phyloP scores from a whole-genome alignment of 2,113 vertebrate species.

The Laticauda laticaudata region DNA sequence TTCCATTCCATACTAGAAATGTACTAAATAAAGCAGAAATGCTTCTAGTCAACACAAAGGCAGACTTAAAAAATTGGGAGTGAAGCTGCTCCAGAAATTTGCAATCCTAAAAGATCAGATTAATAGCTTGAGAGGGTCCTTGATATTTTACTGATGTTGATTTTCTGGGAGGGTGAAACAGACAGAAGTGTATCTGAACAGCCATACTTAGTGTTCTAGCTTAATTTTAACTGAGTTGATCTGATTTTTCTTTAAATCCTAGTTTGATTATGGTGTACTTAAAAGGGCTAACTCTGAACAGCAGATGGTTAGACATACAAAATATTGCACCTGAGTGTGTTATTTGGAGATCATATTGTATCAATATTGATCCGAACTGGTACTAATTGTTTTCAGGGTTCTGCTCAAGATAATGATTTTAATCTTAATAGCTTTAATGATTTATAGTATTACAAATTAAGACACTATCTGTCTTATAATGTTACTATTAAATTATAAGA shows the following conservation, averaged over 20 bases:
- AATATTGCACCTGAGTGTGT: not conserved
- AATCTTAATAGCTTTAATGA: not conserved
- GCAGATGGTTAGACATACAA: not conserved
- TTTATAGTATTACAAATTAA: not conserved
- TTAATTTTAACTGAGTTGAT: not conserved
- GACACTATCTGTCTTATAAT: not conserved
- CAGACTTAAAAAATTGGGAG: not conserved
- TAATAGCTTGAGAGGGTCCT: not conserved
- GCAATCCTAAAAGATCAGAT: not conserved
- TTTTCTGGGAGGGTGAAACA: not conserved
- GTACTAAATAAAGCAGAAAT: not conserved
- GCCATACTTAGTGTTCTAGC: not conserved
- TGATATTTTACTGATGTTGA: not conserved
- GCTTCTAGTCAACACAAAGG: not conserved
- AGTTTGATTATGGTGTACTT: not conserved
- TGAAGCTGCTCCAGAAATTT: not conserved
- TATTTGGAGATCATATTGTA: not conserved
- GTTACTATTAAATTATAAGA: not conserved
- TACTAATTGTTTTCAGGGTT: not conserved
- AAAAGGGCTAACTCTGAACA: not conserved
- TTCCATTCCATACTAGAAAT: not conserved
- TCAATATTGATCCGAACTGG: not conserved
- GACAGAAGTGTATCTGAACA: not conserved
- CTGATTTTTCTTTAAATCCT: not conserved
- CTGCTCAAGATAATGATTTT: not conserved